phyloP scores from a whole-genome alignment of 2,888 invertebrate genomes.

The Tortrix viridana region DNA sequence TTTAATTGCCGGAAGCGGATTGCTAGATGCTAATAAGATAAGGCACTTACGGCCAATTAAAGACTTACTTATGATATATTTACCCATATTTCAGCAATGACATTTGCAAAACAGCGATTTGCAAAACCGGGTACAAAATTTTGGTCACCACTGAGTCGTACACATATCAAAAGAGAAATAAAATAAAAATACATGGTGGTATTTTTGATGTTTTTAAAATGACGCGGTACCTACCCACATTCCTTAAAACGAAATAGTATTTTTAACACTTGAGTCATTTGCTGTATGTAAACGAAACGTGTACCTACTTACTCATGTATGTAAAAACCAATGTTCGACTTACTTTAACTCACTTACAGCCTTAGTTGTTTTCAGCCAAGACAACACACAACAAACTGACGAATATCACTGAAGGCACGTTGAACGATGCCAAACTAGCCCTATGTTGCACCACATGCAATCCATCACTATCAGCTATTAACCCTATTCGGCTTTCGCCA shows the following conservation, averaged over 20 bases:
- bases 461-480: slow-evolving; percentile 28
- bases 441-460: slow-evolving; percentile 14
- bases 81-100: not conserved
- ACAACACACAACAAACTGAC: not conserved
- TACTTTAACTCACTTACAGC: slow-evolving; percentile 14
- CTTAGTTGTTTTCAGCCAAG: not conserved
- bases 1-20: slow-evolving; percentile 14
- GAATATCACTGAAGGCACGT: slow-evolving; percentile 14
- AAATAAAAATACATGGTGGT: not conserved
- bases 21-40: slow-evolving; percentile 10
- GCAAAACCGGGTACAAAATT: not conserved
- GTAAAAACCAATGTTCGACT: not conserved
- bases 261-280: no score
- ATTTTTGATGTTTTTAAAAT: not conserved
- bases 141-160: no score
- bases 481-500: slow-evolving; percentile 24
- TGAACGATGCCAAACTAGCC: not conserved
- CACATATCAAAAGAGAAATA: no score
- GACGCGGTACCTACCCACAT: no score
- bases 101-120: not conserved
- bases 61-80: not conserved
- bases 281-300: no score
- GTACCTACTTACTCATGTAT: no score
- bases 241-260: no score
- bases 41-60: not conserved